phyloP scores from a whole-genome alignment of 1,140 invertebrate species.

The Aphelinus atriplicis region DNA sequence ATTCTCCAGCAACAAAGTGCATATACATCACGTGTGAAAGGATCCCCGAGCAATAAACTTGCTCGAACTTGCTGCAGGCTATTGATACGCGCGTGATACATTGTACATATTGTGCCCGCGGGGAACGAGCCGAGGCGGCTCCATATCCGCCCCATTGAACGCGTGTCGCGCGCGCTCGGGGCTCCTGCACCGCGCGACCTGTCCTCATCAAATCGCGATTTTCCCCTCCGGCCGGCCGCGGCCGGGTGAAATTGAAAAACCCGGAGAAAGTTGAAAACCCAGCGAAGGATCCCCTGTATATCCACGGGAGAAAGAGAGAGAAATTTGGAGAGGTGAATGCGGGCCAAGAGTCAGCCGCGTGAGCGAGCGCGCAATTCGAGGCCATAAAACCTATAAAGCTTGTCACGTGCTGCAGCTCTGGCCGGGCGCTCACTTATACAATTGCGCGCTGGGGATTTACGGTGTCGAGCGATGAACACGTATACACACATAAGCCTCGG shows the following conservation, averaged over 20 bases:
- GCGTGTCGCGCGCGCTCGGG: no score
- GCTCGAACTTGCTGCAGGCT: no score
- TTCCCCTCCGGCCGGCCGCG: background rate
- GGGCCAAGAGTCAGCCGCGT: background rate
- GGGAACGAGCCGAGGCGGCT: no score
- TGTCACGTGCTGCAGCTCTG: conserved; percentile 10
- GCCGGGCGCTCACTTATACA: conserved; percentile 10
- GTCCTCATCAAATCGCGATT: conserved; percentile 25
- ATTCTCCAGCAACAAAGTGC: no score
- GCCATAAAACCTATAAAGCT: conserved; percentile 26
- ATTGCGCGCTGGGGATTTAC: background rate
- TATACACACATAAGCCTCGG: background rate
- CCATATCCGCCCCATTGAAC: no score
- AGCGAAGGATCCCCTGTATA: background rate
- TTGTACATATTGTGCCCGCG: no score
- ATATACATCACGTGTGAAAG: no score
- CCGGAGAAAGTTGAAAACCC: background rate
- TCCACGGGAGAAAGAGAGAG: no score
- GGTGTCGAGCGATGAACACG: conserved; percentile 3
- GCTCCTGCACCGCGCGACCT: background rate
- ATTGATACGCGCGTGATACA: no score
- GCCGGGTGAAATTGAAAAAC: background rate
- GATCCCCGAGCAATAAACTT: no score
- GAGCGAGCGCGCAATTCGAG: background rate
- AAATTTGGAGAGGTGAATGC: background rate